A percentile compares a stretch with the other conserved stretches of the same genome.
Conservation (phyloP, 2,113 vertebrate species). For the Thunnus maccoyii region DNA sequence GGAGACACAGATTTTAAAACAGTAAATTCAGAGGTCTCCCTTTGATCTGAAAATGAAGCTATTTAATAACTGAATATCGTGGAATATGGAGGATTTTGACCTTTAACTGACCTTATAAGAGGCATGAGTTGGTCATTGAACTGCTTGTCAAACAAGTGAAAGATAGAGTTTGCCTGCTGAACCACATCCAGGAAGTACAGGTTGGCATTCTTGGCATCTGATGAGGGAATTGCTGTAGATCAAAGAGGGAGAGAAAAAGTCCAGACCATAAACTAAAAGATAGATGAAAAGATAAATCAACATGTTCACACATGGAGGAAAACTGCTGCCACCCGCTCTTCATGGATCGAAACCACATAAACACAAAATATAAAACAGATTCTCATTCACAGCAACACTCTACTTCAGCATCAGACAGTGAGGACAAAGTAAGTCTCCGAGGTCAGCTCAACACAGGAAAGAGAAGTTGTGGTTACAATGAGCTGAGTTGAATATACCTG, state of each 20-base stretch:
- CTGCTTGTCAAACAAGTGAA: constrained; percentile 99
- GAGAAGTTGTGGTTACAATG: background rate
- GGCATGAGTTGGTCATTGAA: constrained; percentile 99
- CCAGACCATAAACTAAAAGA: background rate
- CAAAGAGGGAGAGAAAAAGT: constrained; percentile 55
- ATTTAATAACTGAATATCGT: background rate
- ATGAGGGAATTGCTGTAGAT: constrained; percentile 92
- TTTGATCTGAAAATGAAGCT: background rate
- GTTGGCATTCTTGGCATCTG: constrained; percentile 96
- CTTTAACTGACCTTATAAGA: constrained; percentile 91
- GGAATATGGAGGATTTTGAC: background rate
- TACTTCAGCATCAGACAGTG: constrained; percentile 18
- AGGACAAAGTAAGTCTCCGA: constrained; percentile 7
- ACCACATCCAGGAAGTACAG: constrained; percentile 99
- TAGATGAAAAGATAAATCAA: constrained; percentile 19
- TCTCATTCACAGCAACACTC: constrained; percentile 13
- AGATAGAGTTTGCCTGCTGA: constrained; percentile 98
- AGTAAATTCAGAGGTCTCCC: constrained; percentile 6
- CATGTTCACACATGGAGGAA: background rate
- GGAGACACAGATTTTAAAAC: constrained; percentile 45
- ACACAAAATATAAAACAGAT: background rate
- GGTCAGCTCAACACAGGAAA: background rate
- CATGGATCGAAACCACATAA: background rate
- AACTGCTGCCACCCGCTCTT: constrained; percentile 14
- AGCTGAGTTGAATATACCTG: constrained; percentile 85